A percentile compares a stretch with the other conserved stretches of the same genome.
phyloP scores from a whole-genome alignment of 1,140 invertebrate species.

The Polypedilum pembai region DNA sequence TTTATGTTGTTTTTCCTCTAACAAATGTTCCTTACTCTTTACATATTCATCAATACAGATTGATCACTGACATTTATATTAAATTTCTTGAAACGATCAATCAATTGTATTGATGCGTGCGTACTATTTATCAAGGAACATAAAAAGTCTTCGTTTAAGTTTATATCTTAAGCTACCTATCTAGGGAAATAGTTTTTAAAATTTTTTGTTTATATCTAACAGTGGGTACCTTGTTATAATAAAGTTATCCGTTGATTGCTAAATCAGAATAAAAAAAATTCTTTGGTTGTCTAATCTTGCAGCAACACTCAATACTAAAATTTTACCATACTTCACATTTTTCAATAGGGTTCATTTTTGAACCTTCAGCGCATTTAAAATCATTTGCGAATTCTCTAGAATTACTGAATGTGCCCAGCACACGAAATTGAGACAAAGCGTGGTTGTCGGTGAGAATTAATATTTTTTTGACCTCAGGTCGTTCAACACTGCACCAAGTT shows the following conservation, averaged over 20 bases:
- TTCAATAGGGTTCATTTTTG: conserved; percentile 73
- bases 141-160: too few relatives aligned
- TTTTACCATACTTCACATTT: conserved; percentile 75
- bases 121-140: too few relatives aligned
- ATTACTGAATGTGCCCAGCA: conserved; percentile 80
- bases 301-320: background rate
- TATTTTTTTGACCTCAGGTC: conserved; percentile 42
- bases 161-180: too few relatives aligned
- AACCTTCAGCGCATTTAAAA: conserved; percentile 68
- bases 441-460: background rate
- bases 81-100: too few relatives aligned
- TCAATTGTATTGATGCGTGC: too few relatives aligned
- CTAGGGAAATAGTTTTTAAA: too few relatives aligned
- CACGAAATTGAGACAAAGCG: conserved; percentile 52
- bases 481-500: conserved; percentile 39
- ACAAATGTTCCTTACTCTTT: too few relatives aligned
- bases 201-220: too few relatives aligned
- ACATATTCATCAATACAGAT: too few relatives aligned
- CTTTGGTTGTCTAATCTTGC: background rate
- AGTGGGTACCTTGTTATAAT: too few relatives aligned
- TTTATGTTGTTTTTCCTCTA: too few relatives aligned
- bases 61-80: too few relatives aligned
- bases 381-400: conserved; percentile 71
- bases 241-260: background rate
- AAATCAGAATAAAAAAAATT: background rate